phyloP scores from a whole-genome alignment of 2,113 vertebrate species.

The Elanoides forficatus region DNA sequence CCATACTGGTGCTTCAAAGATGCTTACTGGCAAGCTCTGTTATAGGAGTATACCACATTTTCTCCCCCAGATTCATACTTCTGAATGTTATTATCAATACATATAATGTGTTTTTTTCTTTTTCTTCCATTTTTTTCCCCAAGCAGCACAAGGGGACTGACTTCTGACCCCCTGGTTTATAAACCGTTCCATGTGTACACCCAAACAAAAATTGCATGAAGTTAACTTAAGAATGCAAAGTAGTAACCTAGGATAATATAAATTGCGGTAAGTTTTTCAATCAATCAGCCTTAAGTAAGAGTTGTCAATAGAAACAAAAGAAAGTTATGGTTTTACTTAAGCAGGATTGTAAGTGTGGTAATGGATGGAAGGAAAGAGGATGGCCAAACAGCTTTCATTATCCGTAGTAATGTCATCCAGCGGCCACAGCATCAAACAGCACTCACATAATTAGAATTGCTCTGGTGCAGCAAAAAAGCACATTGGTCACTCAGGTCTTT shows the following conservation, averaged over 20 bases:
- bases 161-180: background rate
- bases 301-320: background rate
- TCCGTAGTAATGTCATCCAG: background rate
- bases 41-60: background rate
- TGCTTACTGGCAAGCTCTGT: background rate
- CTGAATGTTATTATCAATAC: background rate
- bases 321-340: background rate
- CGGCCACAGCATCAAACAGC: rapidly evolving
- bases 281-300: background rate
- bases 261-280: background rate
- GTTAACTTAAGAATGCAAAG: background rate
- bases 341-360: background rate
- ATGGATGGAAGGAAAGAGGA: background rate
- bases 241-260: background rate
- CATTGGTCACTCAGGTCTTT: background rate
- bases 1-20: background rate
- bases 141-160: background rate
- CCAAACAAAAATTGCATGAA: background rate
- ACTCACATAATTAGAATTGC: background rate
- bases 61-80: background rate
- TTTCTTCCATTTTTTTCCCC: background rate
- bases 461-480: background rate
- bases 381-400: background rate
- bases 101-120: background rate
- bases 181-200: background rate